Evolutionary conservation across 2,888 invertebrate genomes (phyloP), one percentile per base, ranked within the genome.

Genomic region (Hermaeophaga mercurialis): DNA sequence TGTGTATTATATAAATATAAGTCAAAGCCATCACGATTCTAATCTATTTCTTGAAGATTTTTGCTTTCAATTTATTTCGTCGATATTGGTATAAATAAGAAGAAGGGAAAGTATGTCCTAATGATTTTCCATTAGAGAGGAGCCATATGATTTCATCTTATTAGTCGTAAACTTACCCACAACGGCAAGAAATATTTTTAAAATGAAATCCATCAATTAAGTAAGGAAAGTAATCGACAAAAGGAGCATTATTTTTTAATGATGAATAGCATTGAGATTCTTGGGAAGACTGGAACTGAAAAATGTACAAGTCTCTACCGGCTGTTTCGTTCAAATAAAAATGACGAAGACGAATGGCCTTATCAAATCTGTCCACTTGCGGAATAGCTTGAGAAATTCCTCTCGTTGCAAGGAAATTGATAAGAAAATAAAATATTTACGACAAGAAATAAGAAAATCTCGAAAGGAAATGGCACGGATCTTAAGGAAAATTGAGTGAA

Each of bases 301-400:
- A 17, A 36, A 15, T 17, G 8, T 36, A 36, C 9, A 36, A 17
- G 4, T 17, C 17, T 7, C 17, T 36, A 15, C 17, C 36, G 36
- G 17, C 3, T 3, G 17, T 7, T 2, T 36, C 17, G 36, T 36
- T 36, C 6, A 17, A 36, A 36, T 17, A 36, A 36, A 36, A 17
- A 14, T 36, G 36, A 36, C 36, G 36, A 36, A 36, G 36, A 36
- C 36, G 36, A 36, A 36, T 36, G 36, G 9, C 17, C 36, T 17
- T 36, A 36, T 36, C 8, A 36, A 36, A 36, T 36, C 15, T 36
- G 36, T 36, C 36, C 9, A 36, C 15, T 15, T 36, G 15, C 17
- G 17, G 36, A 36, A 12, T 12, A 14, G 3, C 12, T 33, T 14
- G 1, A 33, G 33, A 36, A 36, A 36, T 17, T 36, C 14, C 5